These are phyloP conservation scores for Aptenodytes patagonicus DNA, from an alignment of 2,113 vertebrate species.

Conservation along the genomic window DNA sequence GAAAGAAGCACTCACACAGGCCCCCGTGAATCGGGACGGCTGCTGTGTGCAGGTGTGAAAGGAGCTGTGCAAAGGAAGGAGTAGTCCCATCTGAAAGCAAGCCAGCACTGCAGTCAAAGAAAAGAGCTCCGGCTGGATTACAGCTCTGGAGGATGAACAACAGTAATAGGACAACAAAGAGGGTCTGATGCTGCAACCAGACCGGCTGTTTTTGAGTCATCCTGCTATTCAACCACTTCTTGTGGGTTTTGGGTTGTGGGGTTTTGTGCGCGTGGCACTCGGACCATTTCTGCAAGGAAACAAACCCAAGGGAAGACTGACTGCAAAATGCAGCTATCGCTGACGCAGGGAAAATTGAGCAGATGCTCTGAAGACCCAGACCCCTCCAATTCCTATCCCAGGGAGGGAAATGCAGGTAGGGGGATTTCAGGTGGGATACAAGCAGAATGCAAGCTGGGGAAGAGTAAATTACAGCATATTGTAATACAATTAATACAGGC, in stretches of 20 bases:
- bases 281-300: not conserved
- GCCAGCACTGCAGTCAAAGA: not conserved
- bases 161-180: not conserved
- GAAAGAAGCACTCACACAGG: not conserved
- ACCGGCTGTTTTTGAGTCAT: not conserved
- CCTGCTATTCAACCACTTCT: not conserved
- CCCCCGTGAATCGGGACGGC: rapidly evolving
- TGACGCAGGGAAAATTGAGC: not conserved
- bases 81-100: not conserved
- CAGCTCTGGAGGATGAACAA: not conserved
- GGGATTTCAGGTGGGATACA: not conserved
- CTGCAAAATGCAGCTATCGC: not conserved
- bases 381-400: not conserved
- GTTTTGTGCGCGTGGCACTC: not conserved
- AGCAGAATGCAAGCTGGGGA: not conserved
- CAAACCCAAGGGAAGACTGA: not conserved
- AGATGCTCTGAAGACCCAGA: not conserved
- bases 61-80: not conserved
- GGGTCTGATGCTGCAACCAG: not conserved
- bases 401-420: not conserved
- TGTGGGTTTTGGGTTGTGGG: not conserved
- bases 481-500: not conserved
- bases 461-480: not conserved
- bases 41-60: not conserved
- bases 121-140: not conserved